These are phyloP conservation scores for Clarias magur DNA, from an alignment of 2,113 vertebrate species.

Conservation along the genomic window DNA sequence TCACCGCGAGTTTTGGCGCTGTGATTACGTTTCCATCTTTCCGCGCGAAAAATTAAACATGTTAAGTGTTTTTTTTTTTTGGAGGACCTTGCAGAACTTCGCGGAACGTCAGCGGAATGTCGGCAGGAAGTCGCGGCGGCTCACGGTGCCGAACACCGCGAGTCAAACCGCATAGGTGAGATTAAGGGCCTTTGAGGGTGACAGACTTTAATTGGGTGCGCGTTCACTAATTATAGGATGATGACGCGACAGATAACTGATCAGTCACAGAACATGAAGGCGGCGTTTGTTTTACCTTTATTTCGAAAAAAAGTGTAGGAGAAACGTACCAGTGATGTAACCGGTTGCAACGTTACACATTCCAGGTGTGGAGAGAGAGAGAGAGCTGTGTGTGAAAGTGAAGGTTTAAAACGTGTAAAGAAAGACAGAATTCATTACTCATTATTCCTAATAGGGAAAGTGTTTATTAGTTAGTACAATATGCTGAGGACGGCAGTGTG, in stretches of 20 bases:
- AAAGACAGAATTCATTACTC: neutral
- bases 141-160: too few relatives aligned
- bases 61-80: too few relatives aligned
- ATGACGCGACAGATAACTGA: neutral
- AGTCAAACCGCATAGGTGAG: too few relatives aligned
- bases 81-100: too few relatives aligned
- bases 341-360: neutral
- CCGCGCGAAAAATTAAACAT: too few relatives aligned
- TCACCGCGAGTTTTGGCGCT: too few relatives aligned
- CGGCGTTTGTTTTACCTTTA: slow-evolving; percentile 52
- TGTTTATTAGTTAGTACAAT: accelerated
- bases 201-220: too few relatives aligned
- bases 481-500: slow-evolving; percentile 71
- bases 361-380: neutral
- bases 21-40: too few relatives aligned
- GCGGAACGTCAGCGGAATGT: too few relatives aligned
- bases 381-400: too few relatives aligned
- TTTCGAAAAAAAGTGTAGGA: neutral
- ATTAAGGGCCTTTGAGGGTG: too few relatives aligned
- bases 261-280: slow-evolving; percentile 48
- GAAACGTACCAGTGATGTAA: neutral
- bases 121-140: too few relatives aligned
- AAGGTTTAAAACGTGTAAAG: neutral
- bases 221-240: neutral
- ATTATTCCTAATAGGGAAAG: neutral